phyloP scores from a whole-genome alignment of 2,797 vertebrate genomes.

The Xerus rutilus region DNA sequence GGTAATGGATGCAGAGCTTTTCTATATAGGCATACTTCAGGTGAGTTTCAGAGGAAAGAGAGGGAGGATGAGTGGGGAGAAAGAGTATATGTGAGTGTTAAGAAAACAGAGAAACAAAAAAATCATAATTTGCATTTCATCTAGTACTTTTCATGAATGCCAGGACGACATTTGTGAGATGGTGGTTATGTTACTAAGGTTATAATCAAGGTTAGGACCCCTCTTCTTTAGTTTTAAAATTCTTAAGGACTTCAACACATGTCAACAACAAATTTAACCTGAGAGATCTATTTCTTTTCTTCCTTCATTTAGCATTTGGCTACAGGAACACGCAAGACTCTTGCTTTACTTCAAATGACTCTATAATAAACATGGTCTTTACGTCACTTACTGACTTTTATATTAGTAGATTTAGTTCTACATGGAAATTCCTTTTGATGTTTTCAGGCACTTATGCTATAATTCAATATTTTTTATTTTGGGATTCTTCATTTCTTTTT shows the following conservation, averaged over 20 bases:
- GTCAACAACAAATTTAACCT: not conserved
- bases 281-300: not conserved
- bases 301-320: not conserved
- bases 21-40: not conserved
- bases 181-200: not conserved
- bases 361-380: not conserved
- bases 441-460: not conserved
- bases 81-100: not conserved
- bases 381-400: not conserved
- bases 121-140: not conserved
- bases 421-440: not conserved
- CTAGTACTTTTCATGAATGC: not conserved
- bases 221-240: not conserved
- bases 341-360: not conserved
- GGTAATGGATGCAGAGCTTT: not conserved
- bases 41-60: not conserved
- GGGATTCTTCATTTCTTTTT: not conserved
- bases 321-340: not conserved
- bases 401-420: not conserved
- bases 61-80: not conserved
- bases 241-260: not conserved
- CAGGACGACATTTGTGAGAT: not conserved
- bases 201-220: not conserved
- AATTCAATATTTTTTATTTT: not conserved
- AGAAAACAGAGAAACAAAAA: not conserved